Percentiles rank a stretch among this genome's conserved stretches.
Conservation (phyloP, 2,888 invertebrate genomes). For the Platycnemis pennipes region DNA sequence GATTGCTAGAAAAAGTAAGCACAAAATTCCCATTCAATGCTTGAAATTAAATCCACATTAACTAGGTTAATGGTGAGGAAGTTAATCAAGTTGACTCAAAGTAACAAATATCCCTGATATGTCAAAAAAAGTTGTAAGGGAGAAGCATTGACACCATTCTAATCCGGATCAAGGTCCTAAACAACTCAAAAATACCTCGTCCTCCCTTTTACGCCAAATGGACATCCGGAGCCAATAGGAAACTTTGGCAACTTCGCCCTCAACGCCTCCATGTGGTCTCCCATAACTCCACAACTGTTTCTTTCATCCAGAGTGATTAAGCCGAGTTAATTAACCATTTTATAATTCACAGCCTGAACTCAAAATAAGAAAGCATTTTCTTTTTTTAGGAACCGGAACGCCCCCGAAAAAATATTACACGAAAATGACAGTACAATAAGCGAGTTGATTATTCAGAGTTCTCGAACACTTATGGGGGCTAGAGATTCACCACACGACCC, state of each 20-base stretch:
- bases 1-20: too few relatives aligned
- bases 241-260: not conserved
- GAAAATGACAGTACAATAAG: not conserved
- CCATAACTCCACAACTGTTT: not conserved
- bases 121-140: not conserved
- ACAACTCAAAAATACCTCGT: not conserved
- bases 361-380: not conserved
- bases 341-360: not conserved
- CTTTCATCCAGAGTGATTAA: not conserved
- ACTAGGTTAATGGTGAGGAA: too few relatives aligned
- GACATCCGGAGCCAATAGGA: not conserved
- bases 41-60: too few relatives aligned
- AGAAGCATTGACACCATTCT: not conserved
- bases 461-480: not conserved
- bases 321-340: not conserved
- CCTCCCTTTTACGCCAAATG: not conserved
- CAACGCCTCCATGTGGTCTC: not conserved
- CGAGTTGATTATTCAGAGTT: not conserved
- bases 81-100: too few relatives aligned
- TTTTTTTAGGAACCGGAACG: not conserved
- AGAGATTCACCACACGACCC: not conserved
- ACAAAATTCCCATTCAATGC: too few relatives aligned
- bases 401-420: not conserved
- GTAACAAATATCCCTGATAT: too few relatives aligned
- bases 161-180: constrained; percentile 8